Evolutionary conservation across 2,888 invertebrate species (phyloP).

Genomic region (Tachina lurida): DNA sequence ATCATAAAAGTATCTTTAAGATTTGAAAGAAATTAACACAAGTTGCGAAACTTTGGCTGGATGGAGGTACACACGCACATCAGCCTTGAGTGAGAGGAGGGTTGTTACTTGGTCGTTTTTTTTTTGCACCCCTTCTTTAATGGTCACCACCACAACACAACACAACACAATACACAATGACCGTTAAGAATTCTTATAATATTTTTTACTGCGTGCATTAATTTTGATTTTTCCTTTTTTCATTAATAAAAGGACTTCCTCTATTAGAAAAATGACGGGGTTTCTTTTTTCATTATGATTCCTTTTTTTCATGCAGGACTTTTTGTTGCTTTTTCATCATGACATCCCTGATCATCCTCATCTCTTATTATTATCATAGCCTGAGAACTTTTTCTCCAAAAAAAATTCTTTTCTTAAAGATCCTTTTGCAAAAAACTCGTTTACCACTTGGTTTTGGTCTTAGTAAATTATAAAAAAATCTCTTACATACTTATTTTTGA

Average conservation of each 20-base stretch:
- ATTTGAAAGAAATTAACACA: slow-evolving; percentile 67
- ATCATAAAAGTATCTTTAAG: slow-evolving; percentile 77
- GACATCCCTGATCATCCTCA: slow-evolving; percentile 58
- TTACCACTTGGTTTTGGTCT: slow-evolving; percentile 73
- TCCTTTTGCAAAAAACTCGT: slow-evolving; percentile 73
- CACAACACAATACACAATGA: slow-evolving; percentile 66
- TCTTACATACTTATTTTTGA: slow-evolving; percentile 61
- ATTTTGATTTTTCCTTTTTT: slow-evolving; percentile 55
- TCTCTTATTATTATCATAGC: slow-evolving; percentile 81
- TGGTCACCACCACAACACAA: slow-evolving; percentile 68
- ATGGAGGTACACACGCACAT: slow-evolving; percentile 63
- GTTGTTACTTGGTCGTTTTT: slow-evolving; percentile 63
- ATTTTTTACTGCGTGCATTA: slow-evolving; percentile 57
- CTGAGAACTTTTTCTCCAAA: slow-evolving; percentile 81
- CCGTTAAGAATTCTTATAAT: slow-evolving; percentile 72
- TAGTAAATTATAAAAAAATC: slow-evolving; percentile 60
- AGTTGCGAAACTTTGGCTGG: slow-evolving; percentile 65
- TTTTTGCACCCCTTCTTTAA: slow-evolving; percentile 69
- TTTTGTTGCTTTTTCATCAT: slow-evolving; percentile 53
- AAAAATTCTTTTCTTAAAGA: slow-evolving; percentile 60
- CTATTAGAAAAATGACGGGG: slow-evolving; percentile 71
- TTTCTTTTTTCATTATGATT: slow-evolving; percentile 65
- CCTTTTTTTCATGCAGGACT: slow-evolving; percentile 60
- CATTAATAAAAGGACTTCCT: slow-evolving; percentile 66
- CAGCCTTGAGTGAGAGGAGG: slow-evolving; percentile 69